Evolutionary conservation across 2,797 vertebrate genomes (phyloP).

Genomic region (Crenichthys baileyi): DNA sequence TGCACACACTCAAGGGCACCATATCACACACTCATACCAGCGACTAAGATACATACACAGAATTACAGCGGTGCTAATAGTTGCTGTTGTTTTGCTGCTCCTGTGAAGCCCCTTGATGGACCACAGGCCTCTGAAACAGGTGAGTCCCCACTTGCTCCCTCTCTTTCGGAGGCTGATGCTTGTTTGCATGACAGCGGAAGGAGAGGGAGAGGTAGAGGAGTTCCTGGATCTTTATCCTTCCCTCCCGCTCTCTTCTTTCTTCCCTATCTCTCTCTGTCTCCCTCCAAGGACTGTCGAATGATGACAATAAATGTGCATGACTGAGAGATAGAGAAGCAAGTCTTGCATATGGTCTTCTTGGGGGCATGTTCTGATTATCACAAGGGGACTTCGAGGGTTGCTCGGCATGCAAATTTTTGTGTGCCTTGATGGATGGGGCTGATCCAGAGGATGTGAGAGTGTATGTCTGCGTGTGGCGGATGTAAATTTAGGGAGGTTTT

Average conservation of each 20-base stretch:
- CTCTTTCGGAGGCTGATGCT: slow-evolving; percentile 86
- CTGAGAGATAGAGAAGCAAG: slow-evolving; percentile 63
- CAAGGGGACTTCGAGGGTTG: slow-evolving; percentile 70
- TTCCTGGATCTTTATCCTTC: slow-evolving; percentile 67
- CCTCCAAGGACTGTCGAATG: slow-evolving; percentile 71
- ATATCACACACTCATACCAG: slow-evolving; percentile 38
- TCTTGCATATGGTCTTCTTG: slow-evolving; percentile 68
- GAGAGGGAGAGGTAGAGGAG: slow-evolving; percentile 68
- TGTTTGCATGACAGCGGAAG: slow-evolving; percentile 97
- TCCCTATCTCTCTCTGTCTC: slow-evolving; percentile 26
- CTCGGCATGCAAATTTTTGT: slow-evolving; percentile 79
- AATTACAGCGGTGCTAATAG: slow-evolving; percentile 88
- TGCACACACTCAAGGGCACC: slow-evolving; percentile 31
- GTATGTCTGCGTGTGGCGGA: slow-evolving; percentile 8
- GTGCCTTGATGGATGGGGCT: slow-evolving; percentile 81
- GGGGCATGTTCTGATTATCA: slow-evolving; percentile 82
- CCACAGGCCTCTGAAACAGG: slow-evolving; percentile 99
- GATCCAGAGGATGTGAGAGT: slow-evolving; percentile 57
- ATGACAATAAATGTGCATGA: slow-evolving; percentile 81
- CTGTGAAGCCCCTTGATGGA: slow-evolving; percentile 99
- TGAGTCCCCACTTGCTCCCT: slow-evolving; percentile 86
- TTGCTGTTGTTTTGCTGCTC: slow-evolving; percentile 98
- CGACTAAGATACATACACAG: slow-evolving; percentile 72
- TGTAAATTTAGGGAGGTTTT: slow-evolving; percentile 9
- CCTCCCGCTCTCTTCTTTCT: slow-evolving; percentile 41